Evolutionary conservation across 1,140 invertebrate species (phyloP), one percentile per base, ranked within the genome.

Genomic region (Lordiphosa collinella): DNA sequence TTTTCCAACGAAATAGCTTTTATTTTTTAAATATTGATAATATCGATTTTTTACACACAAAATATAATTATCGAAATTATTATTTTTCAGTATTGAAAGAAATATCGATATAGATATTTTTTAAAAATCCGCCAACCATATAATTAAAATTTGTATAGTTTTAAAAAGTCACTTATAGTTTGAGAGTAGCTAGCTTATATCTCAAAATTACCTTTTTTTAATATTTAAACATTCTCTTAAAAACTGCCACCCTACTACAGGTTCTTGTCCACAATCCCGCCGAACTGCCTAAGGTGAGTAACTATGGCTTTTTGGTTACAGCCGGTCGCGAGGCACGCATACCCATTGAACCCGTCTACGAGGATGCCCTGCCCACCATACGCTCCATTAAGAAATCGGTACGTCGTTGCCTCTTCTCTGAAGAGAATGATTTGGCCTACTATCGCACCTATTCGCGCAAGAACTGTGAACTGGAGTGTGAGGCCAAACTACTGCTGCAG

Each of bases 281-380:
- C 5, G 94, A 95, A 82, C 92, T 92, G 1, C 94, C 94, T 3
- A 95, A 94, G 82, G 93, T 95, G 22, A 91, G 92, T 3, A 93
- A 94, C 70, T 93, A 93, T 52, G 94, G 93, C 0, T 93, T 94
- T 47, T 90, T 94, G 0, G 89, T 95, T 34, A 91, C 91, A 0
- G 92, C 94, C 0, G 94, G 94, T 0, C 88, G 91, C n/a, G 94
- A 95, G 82, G 91, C 92, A 0, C 86, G 93, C 3, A 90, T 94
- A 31, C 91, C 91, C 4, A 92, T 95, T 9, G 90, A 90, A 18
- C 94, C 94, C 0, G 90, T 91, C 4, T 92, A 95, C 62, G 90
- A 91, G 13, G 92, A 93, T 53, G 93, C 94, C 0, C 91, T 91
- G 29, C 73, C 89, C 4, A 86, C 90, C 3, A 90, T 94, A 13